Percentiles rank a stretch among this genome's conserved stretches.
phyloP scores from a whole-genome alignment of 2,797 vertebrate genomes.

The Tauraco hartlaubi region DNA sequence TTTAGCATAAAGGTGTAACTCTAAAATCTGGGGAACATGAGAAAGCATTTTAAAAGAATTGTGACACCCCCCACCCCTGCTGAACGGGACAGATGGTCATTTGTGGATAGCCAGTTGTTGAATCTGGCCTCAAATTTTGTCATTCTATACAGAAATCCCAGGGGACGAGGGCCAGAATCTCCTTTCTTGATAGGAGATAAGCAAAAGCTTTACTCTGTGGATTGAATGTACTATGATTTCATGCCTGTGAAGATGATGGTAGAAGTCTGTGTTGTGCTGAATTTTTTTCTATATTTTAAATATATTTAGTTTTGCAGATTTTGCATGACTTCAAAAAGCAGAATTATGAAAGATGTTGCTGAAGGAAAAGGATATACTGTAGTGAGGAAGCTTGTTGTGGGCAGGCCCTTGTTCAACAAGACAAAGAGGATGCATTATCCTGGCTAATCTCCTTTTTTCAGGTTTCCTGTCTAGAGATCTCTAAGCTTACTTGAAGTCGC shows the following conservation, averaged over 20 bases:
- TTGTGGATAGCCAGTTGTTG: background rate
- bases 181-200: background rate
- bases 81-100: background rate
- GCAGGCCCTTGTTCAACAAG: background rate
- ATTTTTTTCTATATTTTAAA: background rate
- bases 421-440: background rate
- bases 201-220: background rate
- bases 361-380: background rate
- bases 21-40: background rate
- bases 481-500: background rate
- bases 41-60: background rate
- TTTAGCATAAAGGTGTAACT: background rate
- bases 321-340: background rate
- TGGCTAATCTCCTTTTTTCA: background rate
- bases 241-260: background rate
- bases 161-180: background rate
- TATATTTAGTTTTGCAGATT: background rate
- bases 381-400: background rate
- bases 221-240: background rate
- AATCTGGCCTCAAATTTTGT: background rate
- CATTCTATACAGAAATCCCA: background rate
- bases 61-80: rapidly evolving
- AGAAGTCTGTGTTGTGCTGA: background rate
- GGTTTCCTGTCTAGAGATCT: background rate
- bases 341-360: background rate